Percentiles rank a stretch among this genome's conserved stretches.
Conservation (phyloP, 1,140 invertebrate genomes). For the Melitaea cinxia region DNA sequence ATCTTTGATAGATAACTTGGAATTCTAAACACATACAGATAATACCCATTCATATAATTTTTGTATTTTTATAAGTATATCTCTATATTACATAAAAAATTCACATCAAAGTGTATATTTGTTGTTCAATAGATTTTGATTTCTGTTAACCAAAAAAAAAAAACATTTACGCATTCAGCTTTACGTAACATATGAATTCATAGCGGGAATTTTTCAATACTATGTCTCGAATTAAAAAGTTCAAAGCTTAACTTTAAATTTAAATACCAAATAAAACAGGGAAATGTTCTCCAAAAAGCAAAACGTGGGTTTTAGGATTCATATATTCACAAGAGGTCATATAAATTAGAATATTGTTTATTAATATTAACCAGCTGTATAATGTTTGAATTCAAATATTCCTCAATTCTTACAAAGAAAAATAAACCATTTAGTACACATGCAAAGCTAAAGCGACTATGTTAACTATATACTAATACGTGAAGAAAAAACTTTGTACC, state of each 20-base stretch:
- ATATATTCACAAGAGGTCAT: constrained; percentile 11
- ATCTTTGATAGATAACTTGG: too few species aligned
- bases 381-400: not conserved
- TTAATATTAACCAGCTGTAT: constrained; percentile 4
- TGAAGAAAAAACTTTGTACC: too few species aligned
- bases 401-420: not conserved
- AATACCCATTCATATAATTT: too few species aligned
- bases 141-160: too few species aligned
- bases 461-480: too few species aligned
- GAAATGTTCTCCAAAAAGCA: not conserved
- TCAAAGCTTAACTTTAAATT: constrained; percentile 13
- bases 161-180: not conserved
- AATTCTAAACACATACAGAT: too few species aligned
- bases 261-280: not conserved
- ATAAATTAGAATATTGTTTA: constrained; percentile 3
- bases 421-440: not conserved
- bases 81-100: too few species aligned
- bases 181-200: not conserved
- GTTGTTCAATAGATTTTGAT: too few species aligned
- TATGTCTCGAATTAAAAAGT: constrained; percentile 13
- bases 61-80: too few species aligned
- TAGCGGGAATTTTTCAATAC: not conserved
- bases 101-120: too few species aligned
- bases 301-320: constrained; percentile 9
- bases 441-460: not conserved